Percentiles rank a stretch among this genome's conserved stretches.
Evolutionary conservation across 1,140 invertebrate species (phyloP).

Genomic region (Temnothorax nylanderi): DNA sequence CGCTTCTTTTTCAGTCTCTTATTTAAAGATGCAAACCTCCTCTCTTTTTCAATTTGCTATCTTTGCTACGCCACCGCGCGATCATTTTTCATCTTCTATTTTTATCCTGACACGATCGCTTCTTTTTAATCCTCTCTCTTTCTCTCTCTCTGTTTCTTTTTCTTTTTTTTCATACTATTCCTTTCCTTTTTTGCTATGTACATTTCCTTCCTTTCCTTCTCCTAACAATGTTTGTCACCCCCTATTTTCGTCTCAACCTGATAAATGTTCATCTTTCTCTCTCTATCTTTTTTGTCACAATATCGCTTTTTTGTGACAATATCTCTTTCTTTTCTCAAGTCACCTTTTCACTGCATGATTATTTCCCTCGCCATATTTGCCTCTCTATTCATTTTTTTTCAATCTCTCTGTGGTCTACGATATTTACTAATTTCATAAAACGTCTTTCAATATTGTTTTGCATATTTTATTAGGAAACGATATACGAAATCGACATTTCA

Average conservation of each 20-base stretch:
- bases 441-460: neutral
- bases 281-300: slow-evolving; percentile 27
- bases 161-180: slow-evolving; percentile 52
- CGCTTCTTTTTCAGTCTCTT: neutral
- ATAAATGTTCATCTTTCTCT: slow-evolving; percentile 11
- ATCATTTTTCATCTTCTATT: slow-evolving; percentile 30
- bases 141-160: slow-evolving; percentile 37
- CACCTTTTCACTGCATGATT: neutral
- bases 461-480: neutral
- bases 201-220: slow-evolving; percentile 56
- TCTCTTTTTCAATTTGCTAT: slow-evolving; percentile 27
- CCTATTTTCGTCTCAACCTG: slow-evolving; percentile 23
- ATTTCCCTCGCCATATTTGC: slow-evolving; percentile 8
- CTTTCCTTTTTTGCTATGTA: slow-evolving; percentile 56
- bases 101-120: slow-evolving; percentile 7
- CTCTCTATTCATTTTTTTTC: neutral
- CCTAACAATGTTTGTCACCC: neutral
- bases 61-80: neutral
- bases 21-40: slow-evolving; percentile 23
- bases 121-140: slow-evolving; percentile 35
- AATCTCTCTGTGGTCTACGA: neutral
- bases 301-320: slow-evolving; percentile 25
- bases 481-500: neutral
- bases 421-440: neutral
- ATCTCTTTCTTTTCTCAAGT: slow-evolving; percentile 31